Evolutionary conservation across 1,140 invertebrate species (phyloP).

Genomic region (Plutomurus gul): DNA sequence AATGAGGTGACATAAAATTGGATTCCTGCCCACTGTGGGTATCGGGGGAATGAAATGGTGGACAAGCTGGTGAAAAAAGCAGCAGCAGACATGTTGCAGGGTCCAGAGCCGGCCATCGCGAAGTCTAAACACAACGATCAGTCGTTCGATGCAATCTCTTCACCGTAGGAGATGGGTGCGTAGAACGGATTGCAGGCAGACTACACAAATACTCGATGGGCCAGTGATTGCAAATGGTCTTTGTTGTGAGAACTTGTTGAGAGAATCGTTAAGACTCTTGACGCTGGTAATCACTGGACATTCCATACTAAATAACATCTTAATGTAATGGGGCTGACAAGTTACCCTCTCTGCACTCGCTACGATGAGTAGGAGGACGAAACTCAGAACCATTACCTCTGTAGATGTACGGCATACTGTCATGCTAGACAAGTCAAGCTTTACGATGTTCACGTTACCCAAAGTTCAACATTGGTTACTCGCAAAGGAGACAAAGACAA

Average conservation of each 20-base stretch:
- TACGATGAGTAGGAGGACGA: background rate
- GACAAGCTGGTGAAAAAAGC: background rate
- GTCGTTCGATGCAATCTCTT: background rate
- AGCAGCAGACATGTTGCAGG: background rate
- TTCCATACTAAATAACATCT: background rate
- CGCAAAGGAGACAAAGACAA: too few relatives aligned
- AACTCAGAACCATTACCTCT: too few relatives aligned
- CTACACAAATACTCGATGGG: background rate
- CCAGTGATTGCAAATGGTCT: background rate
- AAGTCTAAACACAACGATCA: background rate
- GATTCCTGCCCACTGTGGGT: background rate
- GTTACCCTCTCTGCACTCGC: background rate
- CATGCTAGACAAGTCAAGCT: too few relatives aligned
- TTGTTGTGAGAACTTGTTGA: background rate
- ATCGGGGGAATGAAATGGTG: background rate
- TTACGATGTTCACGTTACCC: too few relatives aligned
- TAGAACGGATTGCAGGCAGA: background rate
- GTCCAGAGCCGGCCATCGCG: background rate
- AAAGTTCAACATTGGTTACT: too few relatives aligned
- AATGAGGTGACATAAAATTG: background rate
- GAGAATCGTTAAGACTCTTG: background rate
- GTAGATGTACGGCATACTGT: too few relatives aligned
- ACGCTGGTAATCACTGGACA: background rate
- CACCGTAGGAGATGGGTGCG: background rate
- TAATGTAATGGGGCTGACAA: background rate